Conservation (phyloP, 2,113 vertebrate genomes). For the Hystrix brachyura region DNA sequence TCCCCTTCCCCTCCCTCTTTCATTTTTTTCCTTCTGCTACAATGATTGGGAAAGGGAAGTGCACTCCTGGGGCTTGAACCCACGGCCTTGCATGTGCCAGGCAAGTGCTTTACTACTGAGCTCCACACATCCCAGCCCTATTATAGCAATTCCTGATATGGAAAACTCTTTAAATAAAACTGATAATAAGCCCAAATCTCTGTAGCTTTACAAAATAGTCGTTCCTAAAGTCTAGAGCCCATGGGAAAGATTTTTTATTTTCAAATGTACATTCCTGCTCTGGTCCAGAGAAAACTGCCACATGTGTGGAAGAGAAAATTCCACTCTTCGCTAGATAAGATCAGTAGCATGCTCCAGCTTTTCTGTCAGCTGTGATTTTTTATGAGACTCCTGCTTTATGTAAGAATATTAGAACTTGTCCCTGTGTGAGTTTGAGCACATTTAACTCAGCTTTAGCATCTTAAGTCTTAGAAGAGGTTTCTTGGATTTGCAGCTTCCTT, state of each 20-base stretch:
- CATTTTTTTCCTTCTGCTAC: neutral
- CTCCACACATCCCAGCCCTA: neutral
- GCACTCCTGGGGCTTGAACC: neutral
- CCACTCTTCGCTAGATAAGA: neutral
- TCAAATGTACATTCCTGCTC: neutral
- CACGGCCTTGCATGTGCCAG: neutral
- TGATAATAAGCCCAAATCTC: neutral
- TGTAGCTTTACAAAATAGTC: neutral
- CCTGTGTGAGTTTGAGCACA: neutral
- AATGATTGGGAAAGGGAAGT: neutral
- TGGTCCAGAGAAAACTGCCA: neutral
- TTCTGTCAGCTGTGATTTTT: neutral
- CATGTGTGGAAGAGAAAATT: neutral
- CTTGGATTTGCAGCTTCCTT: neutral
- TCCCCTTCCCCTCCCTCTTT: neutral
- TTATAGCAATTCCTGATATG: neutral
- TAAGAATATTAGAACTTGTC: neutral
- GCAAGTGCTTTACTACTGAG: neutral
- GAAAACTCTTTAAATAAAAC: neutral
- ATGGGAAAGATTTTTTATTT: neutral
- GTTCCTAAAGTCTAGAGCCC: neutral
- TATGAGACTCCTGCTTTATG: neutral
- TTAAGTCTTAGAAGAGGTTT: neutral
- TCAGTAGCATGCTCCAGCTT: neutral
- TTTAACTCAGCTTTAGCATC: conserved; percentile 16